phyloP scores from a whole-genome alignment of 2,797 vertebrate genomes.

The Enteromius treurensis region DNA sequence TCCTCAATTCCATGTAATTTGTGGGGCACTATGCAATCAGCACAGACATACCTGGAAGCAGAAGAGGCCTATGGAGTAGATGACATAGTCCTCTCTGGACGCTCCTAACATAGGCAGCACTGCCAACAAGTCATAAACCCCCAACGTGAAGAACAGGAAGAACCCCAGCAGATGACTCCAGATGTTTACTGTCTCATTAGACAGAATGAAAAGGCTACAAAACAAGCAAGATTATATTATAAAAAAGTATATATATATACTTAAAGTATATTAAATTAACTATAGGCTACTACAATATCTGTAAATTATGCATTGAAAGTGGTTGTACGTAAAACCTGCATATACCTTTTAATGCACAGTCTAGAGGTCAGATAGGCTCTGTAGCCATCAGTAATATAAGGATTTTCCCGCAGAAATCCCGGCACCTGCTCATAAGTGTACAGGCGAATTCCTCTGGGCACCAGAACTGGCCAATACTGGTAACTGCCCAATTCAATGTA shows the following conservation, averaged over 20 bases:
- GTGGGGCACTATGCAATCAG: background rate
- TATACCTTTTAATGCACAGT: constrained; percentile 93
- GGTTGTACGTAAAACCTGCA: background rate
- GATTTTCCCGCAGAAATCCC: constrained; percentile 89
- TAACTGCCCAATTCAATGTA: constrained; percentile 94
- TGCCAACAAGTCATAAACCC: constrained; percentile 88
- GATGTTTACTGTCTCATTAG: constrained; percentile 95
- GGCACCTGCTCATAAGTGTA: constrained; percentile 98
- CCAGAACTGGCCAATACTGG: constrained; percentile 95
- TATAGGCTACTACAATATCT: background rate
- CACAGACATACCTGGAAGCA: constrained; percentile 87
- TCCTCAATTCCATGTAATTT: background rate
- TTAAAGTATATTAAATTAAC: background rate
- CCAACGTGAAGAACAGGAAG: constrained; percentile 89
- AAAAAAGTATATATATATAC: too few relatives aligned
- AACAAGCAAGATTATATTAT: constrained; percentile 1
- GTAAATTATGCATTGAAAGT: background rate
- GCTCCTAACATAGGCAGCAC: constrained; percentile 87
- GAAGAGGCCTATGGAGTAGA: constrained; percentile 93
- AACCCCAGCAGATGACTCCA: constrained; percentile 97
- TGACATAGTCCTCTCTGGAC: constrained; percentile 93
- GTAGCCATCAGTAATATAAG: constrained; percentile 97
- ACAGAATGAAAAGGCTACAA: constrained; percentile 91
- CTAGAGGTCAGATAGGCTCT: constrained; percentile 92
- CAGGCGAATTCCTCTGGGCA: constrained; percentile 90